These are phyloP conservation scores for Xyliphius kryptos DNA, from an alignment of 2,113 vertebrate genomes.

Conservation along the genomic window DNA sequence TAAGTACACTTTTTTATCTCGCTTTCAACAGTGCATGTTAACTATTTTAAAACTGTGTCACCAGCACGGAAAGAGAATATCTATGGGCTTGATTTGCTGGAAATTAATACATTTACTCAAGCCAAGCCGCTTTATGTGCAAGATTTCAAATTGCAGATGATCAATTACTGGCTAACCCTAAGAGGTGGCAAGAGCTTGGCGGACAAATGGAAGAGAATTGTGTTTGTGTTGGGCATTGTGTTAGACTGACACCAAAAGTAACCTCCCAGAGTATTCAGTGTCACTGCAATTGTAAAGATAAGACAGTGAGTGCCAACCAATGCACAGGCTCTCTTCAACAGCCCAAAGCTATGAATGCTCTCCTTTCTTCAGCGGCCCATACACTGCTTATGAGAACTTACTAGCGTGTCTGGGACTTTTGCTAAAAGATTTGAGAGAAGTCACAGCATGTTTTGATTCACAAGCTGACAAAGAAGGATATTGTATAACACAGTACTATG, in stretches of 20 bases:
- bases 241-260: conserved; percentile 40
- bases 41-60: no score
- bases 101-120: no score
- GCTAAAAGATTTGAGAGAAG: conserved; percentile 23
- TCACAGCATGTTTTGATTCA: conserved; percentile 15
- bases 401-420: conserved; percentile 33
- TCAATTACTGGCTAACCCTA: no score
- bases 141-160: no score
- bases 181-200: conserved; percentile 35
- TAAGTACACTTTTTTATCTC: no score
- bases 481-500: no score
- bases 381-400: conserved; percentile 40
- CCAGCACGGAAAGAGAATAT: no score
- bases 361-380: conserved; percentile 35
- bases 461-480: conserved; percentile 15
- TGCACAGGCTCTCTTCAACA: conserved; percentile 35
- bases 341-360: conserved; percentile 40
- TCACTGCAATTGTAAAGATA: conserved; percentile 45
- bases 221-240: conserved; percentile 48
- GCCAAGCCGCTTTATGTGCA: no score
- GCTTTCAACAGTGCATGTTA: no score
- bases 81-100: no score
- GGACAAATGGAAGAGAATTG: conserved; percentile 36
- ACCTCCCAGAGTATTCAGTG: conserved; percentile 47
- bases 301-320: conserved; percentile 38